These are phyloP conservation scores for Rhynchotus rufescens DNA, from an alignment of 2,797 vertebrate species.

Conservation along the genomic window DNA sequence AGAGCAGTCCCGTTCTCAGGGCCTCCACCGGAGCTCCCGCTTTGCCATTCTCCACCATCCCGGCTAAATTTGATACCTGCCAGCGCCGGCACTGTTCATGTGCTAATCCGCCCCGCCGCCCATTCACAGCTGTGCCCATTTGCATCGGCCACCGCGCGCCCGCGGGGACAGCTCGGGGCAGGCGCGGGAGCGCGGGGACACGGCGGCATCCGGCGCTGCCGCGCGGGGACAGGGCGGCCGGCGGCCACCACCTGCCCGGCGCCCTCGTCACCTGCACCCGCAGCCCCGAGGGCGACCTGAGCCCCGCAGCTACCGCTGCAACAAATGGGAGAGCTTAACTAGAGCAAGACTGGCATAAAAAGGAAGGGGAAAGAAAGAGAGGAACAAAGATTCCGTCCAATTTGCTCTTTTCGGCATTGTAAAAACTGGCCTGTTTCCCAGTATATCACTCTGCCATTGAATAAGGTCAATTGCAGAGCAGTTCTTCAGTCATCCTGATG, in stretches of 20 bases:
- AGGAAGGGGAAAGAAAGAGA: constrained; percentile 73
- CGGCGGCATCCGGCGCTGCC: too few species aligned
- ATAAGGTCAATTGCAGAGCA: constrained; percentile 81
- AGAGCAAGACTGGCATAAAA: constrained; percentile 76
- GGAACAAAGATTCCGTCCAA: constrained; percentile 85
- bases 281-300: constrained; percentile 77
- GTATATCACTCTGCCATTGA: constrained; percentile 83
- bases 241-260: too few species aligned
- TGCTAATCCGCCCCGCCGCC: constrained; percentile 48
- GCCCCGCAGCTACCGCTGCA: constrained; percentile 70
- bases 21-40: not conserved
- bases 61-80: constrained; percentile 16
- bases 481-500: constrained; percentile 82
- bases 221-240: too few species aligned
- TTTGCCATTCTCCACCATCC: not conserved
- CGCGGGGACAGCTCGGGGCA: not conserved
- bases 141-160: constrained; percentile 32
- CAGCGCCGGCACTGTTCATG: constrained; percentile 34
- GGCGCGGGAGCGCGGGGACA: too few species aligned
- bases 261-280: constrained; percentile 72
- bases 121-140: constrained; percentile 24
- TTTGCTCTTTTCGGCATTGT: constrained; percentile 87
- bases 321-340: constrained; percentile 80
- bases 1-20: not conserved
- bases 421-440: constrained; percentile 85